Conservation (phyloP, 2,113 vertebrate species). For the Herpetotheres cachinnans region DNA sequence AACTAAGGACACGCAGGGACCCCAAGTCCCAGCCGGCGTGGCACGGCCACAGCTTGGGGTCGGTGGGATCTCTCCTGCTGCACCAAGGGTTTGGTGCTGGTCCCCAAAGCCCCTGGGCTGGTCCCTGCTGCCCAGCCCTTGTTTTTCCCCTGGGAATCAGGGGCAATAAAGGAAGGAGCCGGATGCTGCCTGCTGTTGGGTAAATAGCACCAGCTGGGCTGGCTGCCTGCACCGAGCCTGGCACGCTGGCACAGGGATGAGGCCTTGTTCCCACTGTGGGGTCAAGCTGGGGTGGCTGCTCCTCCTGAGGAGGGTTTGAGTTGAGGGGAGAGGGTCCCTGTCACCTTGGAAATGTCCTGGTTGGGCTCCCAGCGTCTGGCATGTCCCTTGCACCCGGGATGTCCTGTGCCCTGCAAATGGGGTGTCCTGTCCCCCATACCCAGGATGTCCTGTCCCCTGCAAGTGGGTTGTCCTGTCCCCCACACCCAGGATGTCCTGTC, state of each 20-base stretch:
- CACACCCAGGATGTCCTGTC: background rate
- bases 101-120: too few species aligned
- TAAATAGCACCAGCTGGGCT: background rate
- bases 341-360: too few species aligned
- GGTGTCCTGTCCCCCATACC: background rate
- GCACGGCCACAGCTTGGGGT: fast-evolving
- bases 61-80: background rate
- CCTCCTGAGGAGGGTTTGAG: too few species aligned
- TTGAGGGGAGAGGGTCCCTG: too few species aligned
- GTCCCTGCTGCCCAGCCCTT: background rate
- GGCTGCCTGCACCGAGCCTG: background rate
- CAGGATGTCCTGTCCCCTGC: background rate
- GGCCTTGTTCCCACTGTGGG: fast-evolving
- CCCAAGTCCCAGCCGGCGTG: background rate
- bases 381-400: background rate
- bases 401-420: background rate
- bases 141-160: too few species aligned
- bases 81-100: background rate
- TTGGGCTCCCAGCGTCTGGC: background rate
- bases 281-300: background rate
- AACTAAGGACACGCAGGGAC: too few species aligned
- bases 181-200: background rate
- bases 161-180: background rate
- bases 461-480: background rate
- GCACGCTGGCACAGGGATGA: fast-evolving